phyloP scores from a whole-genome alignment of 2,888 invertebrate genomes.

The Punctoribates punctum region DNA sequence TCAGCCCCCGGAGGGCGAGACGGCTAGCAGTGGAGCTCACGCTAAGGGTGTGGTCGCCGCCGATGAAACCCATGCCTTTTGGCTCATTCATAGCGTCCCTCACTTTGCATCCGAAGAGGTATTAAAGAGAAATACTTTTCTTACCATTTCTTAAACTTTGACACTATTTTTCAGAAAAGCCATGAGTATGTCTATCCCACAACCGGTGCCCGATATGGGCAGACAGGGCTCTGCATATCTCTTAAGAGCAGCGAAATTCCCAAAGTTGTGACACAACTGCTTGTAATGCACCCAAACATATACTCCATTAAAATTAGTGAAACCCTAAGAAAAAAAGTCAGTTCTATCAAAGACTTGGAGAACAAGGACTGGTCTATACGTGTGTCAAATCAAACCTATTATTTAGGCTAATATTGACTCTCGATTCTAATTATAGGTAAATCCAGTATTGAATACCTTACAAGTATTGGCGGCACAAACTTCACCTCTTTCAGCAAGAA shows the following conservation, averaged over 20 bases:
- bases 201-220: constrained; percentile 66
- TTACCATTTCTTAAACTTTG: constrained; percentile 56
- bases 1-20: constrained; percentile 63
- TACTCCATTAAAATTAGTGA: constrained; percentile 28
- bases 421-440: constrained; percentile 11
- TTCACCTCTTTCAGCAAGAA: constrained; percentile 35
- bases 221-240: constrained; percentile 81
- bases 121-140: background rate
- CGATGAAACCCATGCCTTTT: constrained; percentile 70
- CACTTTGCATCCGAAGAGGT: constrained; percentile 65
- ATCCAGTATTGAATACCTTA: background rate
- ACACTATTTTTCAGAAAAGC: constrained; percentile 52
- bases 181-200: constrained; percentile 50
- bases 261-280: constrained; percentile 49
- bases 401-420: background rate
- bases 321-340: background rate
- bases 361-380: background rate
- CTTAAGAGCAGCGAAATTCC: constrained; percentile 65
- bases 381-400: background rate
- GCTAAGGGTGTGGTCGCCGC: constrained; percentile 81
- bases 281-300: constrained; percentile 36
- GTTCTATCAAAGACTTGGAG: background rate
- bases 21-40: constrained; percentile 62
- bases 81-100: constrained; percentile 91
- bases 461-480: background rate